A percentile compares a stretch with the other conserved stretches of the same genome.
These are phyloP conservation scores for Heliconius charithonia DNA, from an alignment of 2,888 invertebrate genomes.

Conservation along the genomic window DNA sequence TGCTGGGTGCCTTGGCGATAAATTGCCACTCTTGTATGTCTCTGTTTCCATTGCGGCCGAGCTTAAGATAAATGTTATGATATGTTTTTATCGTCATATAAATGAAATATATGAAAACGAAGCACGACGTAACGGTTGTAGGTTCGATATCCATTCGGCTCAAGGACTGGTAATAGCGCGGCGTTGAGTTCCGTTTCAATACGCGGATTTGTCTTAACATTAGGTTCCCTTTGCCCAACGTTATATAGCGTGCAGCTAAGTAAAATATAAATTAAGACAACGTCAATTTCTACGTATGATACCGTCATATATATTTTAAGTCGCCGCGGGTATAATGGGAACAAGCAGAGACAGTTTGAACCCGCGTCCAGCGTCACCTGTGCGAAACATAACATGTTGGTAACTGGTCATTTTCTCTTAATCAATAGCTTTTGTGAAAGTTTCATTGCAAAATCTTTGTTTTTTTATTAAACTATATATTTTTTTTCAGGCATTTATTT, in stretches of 20 bases:
- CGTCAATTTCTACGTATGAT: too few species aligned
- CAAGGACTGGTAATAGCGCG: background rate
- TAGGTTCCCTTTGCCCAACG: background rate
- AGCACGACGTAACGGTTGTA: too few species aligned
- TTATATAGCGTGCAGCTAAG: too few species aligned
- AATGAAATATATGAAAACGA: background rate
- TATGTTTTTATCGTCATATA: background rate
- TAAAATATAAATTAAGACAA: too few species aligned
- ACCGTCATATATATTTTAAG: too few species aligned
- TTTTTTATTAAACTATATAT: background rate
- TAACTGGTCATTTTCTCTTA: slow-evolving; percentile 20
- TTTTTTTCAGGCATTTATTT: background rate
- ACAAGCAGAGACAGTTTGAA: slow-evolving; percentile 42
- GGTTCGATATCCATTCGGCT: too few species aligned
- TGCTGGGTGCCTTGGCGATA: slow-evolving; percentile 51
- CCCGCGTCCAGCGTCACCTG: slow-evolving; percentile 43
- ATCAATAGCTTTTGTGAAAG: slow-evolving; percentile 36
- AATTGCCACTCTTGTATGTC: slow-evolving; percentile 46
- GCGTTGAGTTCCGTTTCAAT: background rate
- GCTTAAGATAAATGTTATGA: background rate
- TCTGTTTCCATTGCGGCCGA: slow-evolving; percentile 31
- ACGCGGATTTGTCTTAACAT: background rate
- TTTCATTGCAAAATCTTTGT: slow-evolving; percentile 13
- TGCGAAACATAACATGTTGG: slow-evolving; percentile 45
- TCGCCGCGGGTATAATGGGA: slow-evolving; percentile 32